Evolutionary conservation across 2,113 vertebrate species (phyloP), one percentile per base, ranked within the genome.

Genomic region (Amphiprion ocellaris): DNA sequence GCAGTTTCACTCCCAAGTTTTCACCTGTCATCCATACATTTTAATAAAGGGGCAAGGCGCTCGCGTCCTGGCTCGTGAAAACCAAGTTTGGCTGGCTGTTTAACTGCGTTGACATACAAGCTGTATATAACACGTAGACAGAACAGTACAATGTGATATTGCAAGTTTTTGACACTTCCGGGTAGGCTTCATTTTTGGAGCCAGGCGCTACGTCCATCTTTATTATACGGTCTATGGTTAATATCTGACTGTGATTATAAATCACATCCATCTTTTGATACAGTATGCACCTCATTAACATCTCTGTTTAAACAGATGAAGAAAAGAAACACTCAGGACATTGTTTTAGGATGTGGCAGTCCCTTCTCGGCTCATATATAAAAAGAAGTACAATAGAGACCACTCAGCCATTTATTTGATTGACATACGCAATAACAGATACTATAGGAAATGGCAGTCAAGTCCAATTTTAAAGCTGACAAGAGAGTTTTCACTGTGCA

Each of bases 371-470:
- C 30, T 30, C 30, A 30, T 30, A 66, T 53, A n/a, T 19, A 2
- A 15, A 17, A 37, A 69, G 52, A 37, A 28, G 8, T 19, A 19
- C 47, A 59, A 26, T 15, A n/a, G 28, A 26, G 52, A 68, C 39
- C 46, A 30, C 62, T 44, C 37, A 3, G 50, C 68, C 39, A 69
- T 80, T 66, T 55, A 69, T 75, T 88, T 79, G 82, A 90, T 1
- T 69, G 86, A 62, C 77, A 59, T 24, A 47, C 67, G 75, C 83
- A 86, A 86, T 84, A 87, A 83, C 63, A 14, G 47, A 28, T 30
- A 47, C 59, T 55, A 37, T 2, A 61, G 63, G 24, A 85, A 84
- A 79, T 26, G 5, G 53, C 24, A 47, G 56, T 76, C 60, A 71
- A 63, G 63, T 28, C 39, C 11, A 30, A 39, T 54, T 79, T 66